Evolutionary conservation across 1,140 invertebrate species (phyloP), one percentile per base, ranked within the genome.

Genomic region (Nasonia longicornis): DNA sequence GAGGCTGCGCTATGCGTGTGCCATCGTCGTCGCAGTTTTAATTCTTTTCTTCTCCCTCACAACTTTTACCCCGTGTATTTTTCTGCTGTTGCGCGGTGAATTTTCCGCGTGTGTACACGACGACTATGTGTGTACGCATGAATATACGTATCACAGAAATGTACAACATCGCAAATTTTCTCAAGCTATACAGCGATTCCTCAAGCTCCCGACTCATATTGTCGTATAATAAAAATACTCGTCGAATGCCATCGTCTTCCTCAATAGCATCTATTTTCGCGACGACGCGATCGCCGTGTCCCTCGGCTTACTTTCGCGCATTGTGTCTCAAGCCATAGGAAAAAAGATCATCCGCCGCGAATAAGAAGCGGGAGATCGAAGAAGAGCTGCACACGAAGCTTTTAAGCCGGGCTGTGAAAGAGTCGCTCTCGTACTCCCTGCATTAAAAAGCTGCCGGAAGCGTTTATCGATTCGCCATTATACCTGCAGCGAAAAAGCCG

Each of bases 381-480:
- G 20, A n/a, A n/a, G 20, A 20, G 52, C 52, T n/a, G 52, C 52
- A 7, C 52, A 20, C 52, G 52, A 58, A 58, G 16, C 52, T 58
- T 58, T n/a, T n/a, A 58, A 58, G 52, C 16, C 52, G 52, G 52
- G 52, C 16, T 20, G 3, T 16, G 52, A 58, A 58, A 58, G 52
- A n/a, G 52, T 20, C 7, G 16, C 45, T 48, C 1, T 48, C 45
- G 16, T 16, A 58, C 52, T 20, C 52, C 16, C 35, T 20, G 10
- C 35, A 77, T 42, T 66, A 77, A 77, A 66, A 77, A 16, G n/a
- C 22, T 11, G 42, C 38, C n/a, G 14, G 38, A 77, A 45, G 22
- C 42, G 38, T 42, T 69, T 69, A 70, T 77, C 63, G 64, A 77
- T 69, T 69, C n/a, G 64, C n/a, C n/a, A 16, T 58, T 58, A n/a